These are phyloP conservation scores for Xiphophorus couchianus DNA, from an alignment of 2,113 vertebrate species.

Conservation along the genomic window DNA sequence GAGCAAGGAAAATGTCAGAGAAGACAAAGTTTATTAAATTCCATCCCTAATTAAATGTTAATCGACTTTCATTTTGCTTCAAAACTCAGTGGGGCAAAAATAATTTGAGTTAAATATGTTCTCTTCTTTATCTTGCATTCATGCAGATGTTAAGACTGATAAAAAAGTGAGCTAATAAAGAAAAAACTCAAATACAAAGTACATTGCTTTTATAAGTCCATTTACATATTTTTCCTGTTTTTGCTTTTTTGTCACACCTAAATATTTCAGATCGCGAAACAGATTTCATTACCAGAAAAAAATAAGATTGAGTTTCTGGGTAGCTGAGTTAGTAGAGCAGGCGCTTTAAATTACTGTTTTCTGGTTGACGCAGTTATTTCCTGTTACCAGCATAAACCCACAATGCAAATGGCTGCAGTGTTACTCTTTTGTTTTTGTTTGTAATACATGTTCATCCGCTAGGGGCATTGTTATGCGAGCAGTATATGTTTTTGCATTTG, in stretches of 20 bases:
- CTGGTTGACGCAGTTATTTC: neutral
- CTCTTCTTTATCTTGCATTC: neutral
- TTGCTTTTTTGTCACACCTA: neutral
- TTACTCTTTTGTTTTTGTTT: too few species aligned
- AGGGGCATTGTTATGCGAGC: too few species aligned
- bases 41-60: too few species aligned
- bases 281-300: too few species aligned
- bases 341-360: conserved; percentile 24
- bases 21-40: too few species aligned
- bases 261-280: too few species aligned
- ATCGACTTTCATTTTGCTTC: too few species aligned
- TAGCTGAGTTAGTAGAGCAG: too few species aligned
- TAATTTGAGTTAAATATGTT: neutral
- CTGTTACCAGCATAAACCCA: conserved; percentile 4
- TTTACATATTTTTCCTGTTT: neutral
- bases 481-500: too few species aligned
- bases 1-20: too few species aligned
- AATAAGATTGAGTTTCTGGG: too few species aligned
- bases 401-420: conserved; percentile 12
- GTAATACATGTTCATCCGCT: too few species aligned
- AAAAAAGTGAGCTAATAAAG: neutral
- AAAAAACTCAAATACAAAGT: neutral
- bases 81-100: neutral
- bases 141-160: neutral
- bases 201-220: neutral